Percentiles rank a stretch among this genome's conserved stretches.
These are phyloP conservation scores for Coluber constrictor DNA, from an alignment of 2,797 vertebrate genomes.

Conservation along the genomic window DNA sequence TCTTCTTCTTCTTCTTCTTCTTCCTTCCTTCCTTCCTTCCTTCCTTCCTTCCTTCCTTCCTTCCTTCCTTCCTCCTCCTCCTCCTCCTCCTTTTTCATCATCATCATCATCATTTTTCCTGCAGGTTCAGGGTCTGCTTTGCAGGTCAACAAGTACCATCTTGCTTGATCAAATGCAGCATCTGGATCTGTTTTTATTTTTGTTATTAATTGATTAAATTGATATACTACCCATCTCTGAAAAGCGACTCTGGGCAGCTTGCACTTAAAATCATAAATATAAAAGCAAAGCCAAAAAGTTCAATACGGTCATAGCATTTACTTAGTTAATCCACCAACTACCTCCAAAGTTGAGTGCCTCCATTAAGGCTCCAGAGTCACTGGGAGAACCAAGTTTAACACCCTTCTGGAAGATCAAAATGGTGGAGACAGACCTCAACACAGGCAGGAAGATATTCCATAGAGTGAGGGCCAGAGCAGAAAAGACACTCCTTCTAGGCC, in stretches of 20 bases:
- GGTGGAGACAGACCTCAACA: too few relatives aligned
- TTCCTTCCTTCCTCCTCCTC: too few relatives aligned
- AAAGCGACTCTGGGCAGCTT: not conserved
- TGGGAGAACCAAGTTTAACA: not conserved
- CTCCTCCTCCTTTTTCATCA: too few relatives aligned
- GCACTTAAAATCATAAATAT: not conserved
- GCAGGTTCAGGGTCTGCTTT: too few relatives aligned
- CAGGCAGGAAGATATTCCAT: too few relatives aligned
- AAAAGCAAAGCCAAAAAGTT: not conserved
- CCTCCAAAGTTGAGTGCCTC: not conserved
- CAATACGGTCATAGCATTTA: not conserved
- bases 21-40: too few relatives aligned
- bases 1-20: too few relatives aligned
- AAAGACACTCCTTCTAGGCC: too few relatives aligned
- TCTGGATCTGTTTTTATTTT: not conserved
- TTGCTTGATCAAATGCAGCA: not conserved
- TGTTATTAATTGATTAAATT: not conserved
- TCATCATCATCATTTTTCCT: too few relatives aligned
- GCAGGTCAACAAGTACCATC: not conserved
- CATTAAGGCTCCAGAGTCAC: not conserved
- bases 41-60: too few relatives aligned
- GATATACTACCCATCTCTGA: not conserved
- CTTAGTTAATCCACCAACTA: not conserved
- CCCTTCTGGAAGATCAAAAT: not conserved
- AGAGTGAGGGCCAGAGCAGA: too few relatives aligned